Evolutionary conservation across 2,113 vertebrate species (phyloP).

Genomic region (Pseudonaja textilis): DNA sequence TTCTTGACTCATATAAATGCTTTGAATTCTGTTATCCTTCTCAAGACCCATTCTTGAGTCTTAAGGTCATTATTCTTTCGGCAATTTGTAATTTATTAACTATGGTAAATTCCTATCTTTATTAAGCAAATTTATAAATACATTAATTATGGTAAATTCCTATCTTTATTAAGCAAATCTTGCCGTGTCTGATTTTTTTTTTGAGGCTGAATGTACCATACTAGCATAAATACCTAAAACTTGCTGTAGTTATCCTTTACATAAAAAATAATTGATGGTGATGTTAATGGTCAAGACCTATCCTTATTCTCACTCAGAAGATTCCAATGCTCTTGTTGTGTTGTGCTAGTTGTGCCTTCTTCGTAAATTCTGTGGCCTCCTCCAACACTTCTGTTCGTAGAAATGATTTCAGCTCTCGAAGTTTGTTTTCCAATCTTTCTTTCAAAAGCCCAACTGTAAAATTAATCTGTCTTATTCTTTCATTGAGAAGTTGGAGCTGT

Average conservation of each 20-base stretch:
- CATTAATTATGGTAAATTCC: background rate
- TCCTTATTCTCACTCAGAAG: background rate
- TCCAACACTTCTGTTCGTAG: background rate
- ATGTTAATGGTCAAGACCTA: background rate
- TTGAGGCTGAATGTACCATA: background rate
- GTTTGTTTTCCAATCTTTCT: background rate
- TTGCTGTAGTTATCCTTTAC: background rate
- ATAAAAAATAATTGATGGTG: background rate
- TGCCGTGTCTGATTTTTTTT: background rate
- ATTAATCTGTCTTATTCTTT: background rate
- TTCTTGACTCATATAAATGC: background rate
- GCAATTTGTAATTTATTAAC: background rate
- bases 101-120: background rate
- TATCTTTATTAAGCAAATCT: background rate
- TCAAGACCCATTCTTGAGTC: background rate
- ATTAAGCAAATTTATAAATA: background rate
- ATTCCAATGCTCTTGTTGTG: background rate
- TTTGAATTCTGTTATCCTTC: background rate
- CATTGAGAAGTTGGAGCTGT: background rate
- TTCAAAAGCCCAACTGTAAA: background rate
- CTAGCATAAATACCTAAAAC: background rate
- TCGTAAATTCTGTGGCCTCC: background rate
- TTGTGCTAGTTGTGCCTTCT: background rate
- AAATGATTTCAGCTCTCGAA: background rate
- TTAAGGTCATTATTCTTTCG: background rate